Evolutionary conservation across 2,888 invertebrate genomes (phyloP), one percentile per base, ranked within the genome.

Genomic region (Macrosoma leucophasiata): DNA sequence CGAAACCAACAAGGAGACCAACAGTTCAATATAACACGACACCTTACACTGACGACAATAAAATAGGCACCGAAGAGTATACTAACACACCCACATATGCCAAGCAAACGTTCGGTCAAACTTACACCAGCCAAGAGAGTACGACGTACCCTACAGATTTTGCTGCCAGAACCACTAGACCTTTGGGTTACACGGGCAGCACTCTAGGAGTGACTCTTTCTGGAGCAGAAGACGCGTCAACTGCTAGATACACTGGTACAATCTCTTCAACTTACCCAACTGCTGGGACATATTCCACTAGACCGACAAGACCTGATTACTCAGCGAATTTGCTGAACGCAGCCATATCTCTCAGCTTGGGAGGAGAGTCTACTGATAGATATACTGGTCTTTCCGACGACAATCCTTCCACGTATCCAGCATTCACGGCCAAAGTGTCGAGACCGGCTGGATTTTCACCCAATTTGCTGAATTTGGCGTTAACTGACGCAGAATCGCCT

Each of bases 51-150:
- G 59, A 55, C 39, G 57, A 58, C 3, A 57, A 60, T 11, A 60
- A 53, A 43, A 70, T 64, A 9, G 54, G 51, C 38, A 44, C 55
- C 2, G 50, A 53, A 32, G 47, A 58, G 7, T 66, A 62, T 46
- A 67, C 76, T 1, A 84, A 79, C 41, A 82, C 84, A 31, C 73
- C 79, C 1, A 39, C 53, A 1, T 65, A 60, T 29, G 59, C 51
- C 55, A 13, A 33, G 51, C 46, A 53, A 36, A 53, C 48, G 34
- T 56, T 53, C 28, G 40, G 59, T 10, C 62, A 67, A 40, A 64
- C 53, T 10, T 58, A 53, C n/a, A 29, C 43, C 2, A 43, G 52
- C 2, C 43, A 31, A 22, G 9, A 30, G 17, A 10, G 15, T 19
- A 7, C 49, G 3, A 39, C 55, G 7, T 48, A 25, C 17, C 25